Evolutionary conservation across 2,888 invertebrate genomes (phyloP).

Genomic region (Drosophila barbarae): DNA sequence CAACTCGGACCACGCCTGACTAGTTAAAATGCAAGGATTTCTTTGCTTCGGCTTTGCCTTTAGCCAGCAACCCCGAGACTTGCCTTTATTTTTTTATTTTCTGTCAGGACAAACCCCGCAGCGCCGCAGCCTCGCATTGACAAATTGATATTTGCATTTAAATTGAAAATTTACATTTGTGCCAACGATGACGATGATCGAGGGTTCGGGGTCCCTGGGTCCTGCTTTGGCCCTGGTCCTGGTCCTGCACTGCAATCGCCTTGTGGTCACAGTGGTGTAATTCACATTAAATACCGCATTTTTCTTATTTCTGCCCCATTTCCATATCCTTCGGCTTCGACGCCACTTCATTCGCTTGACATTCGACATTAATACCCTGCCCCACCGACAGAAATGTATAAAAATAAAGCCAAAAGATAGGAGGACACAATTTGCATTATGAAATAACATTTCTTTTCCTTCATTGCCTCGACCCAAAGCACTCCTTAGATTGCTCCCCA

Average conservation of each 20-base stretch:
- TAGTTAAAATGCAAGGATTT: constrained; percentile 74
- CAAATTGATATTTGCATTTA: constrained; percentile 81
- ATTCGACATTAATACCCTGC: constrained; percentile 73
- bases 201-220: constrained; percentile 18
- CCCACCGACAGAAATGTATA: constrained; percentile 16
- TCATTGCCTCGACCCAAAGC: constrained; percentile 47
- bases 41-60: constrained; percentile 8
- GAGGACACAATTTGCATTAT: constrained; percentile 69
- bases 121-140: constrained; percentile 69
- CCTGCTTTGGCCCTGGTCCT: background rate
- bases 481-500: constrained; percentile 51
- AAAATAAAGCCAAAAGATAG: constrained; percentile 4
- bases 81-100: constrained; percentile 1
- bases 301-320: constrained; percentile 68
- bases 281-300: constrained; percentile 79
- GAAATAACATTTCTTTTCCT: constrained; percentile 63
- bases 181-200: constrained; percentile 57
- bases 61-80: constrained; percentile 1
- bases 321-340: constrained; percentile 50
- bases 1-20: constrained; percentile 64
- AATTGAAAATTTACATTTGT: constrained; percentile 80
- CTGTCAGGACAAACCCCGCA: constrained; percentile 5
- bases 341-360: constrained; percentile 69
- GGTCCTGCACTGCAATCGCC: constrained; percentile 30
- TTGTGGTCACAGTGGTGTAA: constrained; percentile 80